Conservation (phyloP, 2,888 invertebrate species). For the Eristalis pertinax region DNA sequence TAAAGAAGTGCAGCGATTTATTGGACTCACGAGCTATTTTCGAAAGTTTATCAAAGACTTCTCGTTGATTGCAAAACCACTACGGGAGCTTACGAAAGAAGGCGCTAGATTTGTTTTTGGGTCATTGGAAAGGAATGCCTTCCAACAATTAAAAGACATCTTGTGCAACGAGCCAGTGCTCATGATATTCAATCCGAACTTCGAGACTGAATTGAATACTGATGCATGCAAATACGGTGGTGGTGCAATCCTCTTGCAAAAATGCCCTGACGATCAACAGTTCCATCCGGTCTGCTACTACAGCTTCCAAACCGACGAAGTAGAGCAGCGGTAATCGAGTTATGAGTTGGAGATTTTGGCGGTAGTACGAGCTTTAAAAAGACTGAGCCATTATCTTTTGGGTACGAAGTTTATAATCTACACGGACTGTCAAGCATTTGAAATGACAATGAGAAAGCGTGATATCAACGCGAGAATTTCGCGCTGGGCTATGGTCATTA, state of each 20-base stretch:
- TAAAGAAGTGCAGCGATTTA: no score
- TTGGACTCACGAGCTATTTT: no score
- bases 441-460: constrained; percentile 41
- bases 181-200: not conserved
- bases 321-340: constrained; percentile 10
- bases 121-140: no score
- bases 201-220: not conserved
- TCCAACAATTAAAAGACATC: no score
- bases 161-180: no score
- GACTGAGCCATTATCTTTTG: constrained; percentile 72
- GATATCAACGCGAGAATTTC: constrained; percentile 64
- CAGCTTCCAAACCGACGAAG: constrained; percentile 17
- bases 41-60: not conserved
- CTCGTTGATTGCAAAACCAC: not conserved
- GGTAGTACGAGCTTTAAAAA: constrained; percentile 57
- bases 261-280: no score
- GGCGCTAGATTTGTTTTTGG: no score
- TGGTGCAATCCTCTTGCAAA: no score
- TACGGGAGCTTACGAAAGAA: no score
- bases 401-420: constrained; percentile 53
- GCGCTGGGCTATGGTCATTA: constrained; percentile 68
- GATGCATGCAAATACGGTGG: not conserved
- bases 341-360: constrained; percentile 45
- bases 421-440: constrained; percentile 65
- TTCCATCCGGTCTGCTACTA: not conserved